Percentiles rank a stretch among this genome's conserved stretches.
These are phyloP conservation scores for Nipponacmea schrenckii DNA, from an alignment of 2,888 invertebrate genomes.

Conservation along the genomic window DNA sequence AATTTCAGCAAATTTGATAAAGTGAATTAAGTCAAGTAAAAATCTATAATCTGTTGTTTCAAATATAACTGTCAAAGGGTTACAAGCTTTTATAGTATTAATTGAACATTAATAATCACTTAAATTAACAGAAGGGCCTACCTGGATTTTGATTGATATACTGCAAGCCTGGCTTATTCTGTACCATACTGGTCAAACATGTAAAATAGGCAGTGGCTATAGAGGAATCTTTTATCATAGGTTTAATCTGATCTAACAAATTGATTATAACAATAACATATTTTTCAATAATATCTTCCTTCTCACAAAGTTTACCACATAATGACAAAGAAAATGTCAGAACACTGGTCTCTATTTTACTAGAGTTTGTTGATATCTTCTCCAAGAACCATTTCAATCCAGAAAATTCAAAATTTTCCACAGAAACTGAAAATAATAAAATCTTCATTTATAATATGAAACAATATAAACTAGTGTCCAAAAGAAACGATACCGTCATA, in stretches of 20 bases:
- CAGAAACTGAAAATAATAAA: constrained; percentile 9
- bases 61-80: too few species aligned
- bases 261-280: background rate
- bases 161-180: background rate
- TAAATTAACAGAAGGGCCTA: too few species aligned
- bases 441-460: background rate
- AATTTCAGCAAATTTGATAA: too few species aligned
- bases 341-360: constrained; percentile 12
- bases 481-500: too few species aligned
- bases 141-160: too few species aligned
- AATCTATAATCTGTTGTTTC: too few species aligned
- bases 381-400: constrained; percentile 8
- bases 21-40: too few species aligned
- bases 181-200: background rate
- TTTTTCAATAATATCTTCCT: background rate
- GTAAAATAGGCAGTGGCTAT: constrained; percentile 18
- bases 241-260: constrained; percentile 7
- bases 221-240: constrained; percentile 11
- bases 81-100: too few species aligned
- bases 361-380: background rate
- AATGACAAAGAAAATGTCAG: constrained; percentile 14
- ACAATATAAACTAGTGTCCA: too few species aligned
- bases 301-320: background rate
- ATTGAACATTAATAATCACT: too few species aligned
- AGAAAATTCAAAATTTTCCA: background rate